phyloP scores from a whole-genome alignment of 2,113 vertebrate genomes.

The Mormyrus lacerda region DNA sequence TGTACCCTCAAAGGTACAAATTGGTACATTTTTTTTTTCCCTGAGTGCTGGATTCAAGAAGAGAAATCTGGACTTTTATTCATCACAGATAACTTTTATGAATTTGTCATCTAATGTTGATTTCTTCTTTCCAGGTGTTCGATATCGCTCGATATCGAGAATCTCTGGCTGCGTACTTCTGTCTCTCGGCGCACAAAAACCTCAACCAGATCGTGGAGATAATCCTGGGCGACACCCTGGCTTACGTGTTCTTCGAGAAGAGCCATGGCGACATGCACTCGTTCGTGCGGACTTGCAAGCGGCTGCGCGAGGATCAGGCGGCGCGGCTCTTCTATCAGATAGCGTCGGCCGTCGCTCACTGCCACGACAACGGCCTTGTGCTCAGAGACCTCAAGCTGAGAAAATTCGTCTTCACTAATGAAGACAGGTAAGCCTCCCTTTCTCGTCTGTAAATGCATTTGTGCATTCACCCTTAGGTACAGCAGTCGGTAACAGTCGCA shows the following conservation, averaged over 20 bases:
- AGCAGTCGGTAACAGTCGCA: not conserved
- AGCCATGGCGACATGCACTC: slow-evolving; percentile 81
- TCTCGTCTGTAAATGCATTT: no score
- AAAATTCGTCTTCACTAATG: slow-evolving; percentile 78
- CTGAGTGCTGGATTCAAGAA: not conserved
- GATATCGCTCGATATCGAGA: slow-evolving; percentile 77
- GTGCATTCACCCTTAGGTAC: not conserved
- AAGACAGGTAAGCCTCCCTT: slow-evolving; percentile 63
- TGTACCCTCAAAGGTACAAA: not conserved
- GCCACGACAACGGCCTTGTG: slow-evolving; percentile 73
- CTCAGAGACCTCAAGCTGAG: slow-evolving; percentile 74
- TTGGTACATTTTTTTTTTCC: not conserved
- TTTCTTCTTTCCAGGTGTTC: slow-evolving; percentile 58
- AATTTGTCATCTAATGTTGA: not conserved
- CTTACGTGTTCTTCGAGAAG: slow-evolving; percentile 73
- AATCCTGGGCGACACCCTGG: slow-evolving; percentile 72
- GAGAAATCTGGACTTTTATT: not conserved
- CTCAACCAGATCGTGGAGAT: slow-evolving; percentile 80
- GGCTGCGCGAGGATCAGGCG: slow-evolving; percentile 74
- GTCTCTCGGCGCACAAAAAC: slow-evolving; percentile 70
- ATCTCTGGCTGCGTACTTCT: slow-evolving; percentile 72
- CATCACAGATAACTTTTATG: not conserved
- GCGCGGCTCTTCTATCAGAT: slow-evolving; percentile 77
- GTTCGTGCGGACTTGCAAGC: slow-evolving; percentile 75
- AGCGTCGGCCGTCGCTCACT: slow-evolving; percentile 73